Conservation (phyloP, 1,140 invertebrate genomes). For the Meloidogyne floridensis region DNA sequence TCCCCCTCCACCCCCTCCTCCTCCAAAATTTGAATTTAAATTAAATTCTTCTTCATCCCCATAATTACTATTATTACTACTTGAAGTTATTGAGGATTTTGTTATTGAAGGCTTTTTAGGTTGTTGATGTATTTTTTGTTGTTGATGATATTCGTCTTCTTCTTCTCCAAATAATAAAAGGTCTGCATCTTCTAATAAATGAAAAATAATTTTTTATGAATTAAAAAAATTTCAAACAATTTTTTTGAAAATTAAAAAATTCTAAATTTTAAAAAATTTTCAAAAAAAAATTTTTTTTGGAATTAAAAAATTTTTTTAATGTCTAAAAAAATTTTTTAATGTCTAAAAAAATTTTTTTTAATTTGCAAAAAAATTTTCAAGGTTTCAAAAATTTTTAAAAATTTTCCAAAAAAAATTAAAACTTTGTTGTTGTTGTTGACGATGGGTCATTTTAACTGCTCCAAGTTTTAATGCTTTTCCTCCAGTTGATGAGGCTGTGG, state of each 20-base stretch:
- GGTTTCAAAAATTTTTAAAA: too few relatives aligned
- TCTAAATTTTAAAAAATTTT: too few relatives aligned
- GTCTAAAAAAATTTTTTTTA: too few relatives aligned
- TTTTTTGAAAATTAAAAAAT: too few relatives aligned
- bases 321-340: too few relatives aligned
- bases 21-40: background rate
- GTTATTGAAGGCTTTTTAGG: background rate
- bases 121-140: too few relatives aligned
- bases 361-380: too few relatives aligned
- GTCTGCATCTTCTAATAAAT: background rate
- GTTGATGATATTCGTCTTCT: background rate
- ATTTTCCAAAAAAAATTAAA: too few relatives aligned
- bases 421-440: background rate
- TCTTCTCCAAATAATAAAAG: conserved; percentile 19
- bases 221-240: background rate
- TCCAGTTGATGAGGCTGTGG: background rate
- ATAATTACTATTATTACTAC: conserved; percentile 5
- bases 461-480: conserved; percentile 27
- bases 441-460: conserved; percentile 11
- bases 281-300: too few relatives aligned
- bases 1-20: background rate
- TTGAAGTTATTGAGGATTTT: background rate
- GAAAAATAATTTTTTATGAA: background rate
- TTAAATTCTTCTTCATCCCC: background rate
- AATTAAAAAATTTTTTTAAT: too few relatives aligned